A percentile compares a stretch with the other conserved stretches of the same genome.
These are phyloP conservation scores for Charadrius vociferus DNA, from an alignment of 2,113 vertebrate species.

Conservation along the genomic window DNA sequence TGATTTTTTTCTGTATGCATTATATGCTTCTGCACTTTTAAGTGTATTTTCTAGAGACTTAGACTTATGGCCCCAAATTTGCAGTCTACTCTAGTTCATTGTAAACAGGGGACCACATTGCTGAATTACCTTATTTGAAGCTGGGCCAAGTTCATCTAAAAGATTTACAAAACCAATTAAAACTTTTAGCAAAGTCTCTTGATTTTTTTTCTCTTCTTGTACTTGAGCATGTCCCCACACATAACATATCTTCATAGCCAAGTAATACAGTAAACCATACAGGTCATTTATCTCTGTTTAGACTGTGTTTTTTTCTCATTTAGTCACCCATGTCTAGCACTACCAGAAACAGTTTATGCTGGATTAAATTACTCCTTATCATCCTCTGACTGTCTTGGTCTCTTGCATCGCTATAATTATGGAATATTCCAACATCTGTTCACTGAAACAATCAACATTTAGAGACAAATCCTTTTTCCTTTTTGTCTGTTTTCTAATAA, in stretches of 20 bases:
- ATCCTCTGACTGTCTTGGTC: neutral
- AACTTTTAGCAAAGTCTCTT: neutral
- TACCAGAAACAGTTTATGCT: neutral
- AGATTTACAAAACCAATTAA: slow-evolving; percentile 38
- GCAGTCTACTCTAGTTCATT: neutral
- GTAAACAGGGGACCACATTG: neutral
- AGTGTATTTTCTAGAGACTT: neutral
- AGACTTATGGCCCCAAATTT: neutral
- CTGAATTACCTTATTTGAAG: neutral
- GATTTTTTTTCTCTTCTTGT: neutral
- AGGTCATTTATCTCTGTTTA: neutral
- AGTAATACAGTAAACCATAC: neutral
- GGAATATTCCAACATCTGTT: neutral
- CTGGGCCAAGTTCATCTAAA: neutral
- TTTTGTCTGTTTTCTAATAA: neutral
- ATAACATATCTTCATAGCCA: neutral
- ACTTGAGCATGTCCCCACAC: neutral
- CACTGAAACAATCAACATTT: neutral
- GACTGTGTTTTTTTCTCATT: neutral
- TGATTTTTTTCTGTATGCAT: neutral
- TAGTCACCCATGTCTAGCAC: neutral
- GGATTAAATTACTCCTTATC: neutral
- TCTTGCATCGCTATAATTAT: neutral
- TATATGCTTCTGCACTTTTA: neutral
- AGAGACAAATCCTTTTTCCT: neutral